phyloP scores from a whole-genome alignment of 2,888 invertebrate species.

The Dryocosmus kuriphilus region DNA sequence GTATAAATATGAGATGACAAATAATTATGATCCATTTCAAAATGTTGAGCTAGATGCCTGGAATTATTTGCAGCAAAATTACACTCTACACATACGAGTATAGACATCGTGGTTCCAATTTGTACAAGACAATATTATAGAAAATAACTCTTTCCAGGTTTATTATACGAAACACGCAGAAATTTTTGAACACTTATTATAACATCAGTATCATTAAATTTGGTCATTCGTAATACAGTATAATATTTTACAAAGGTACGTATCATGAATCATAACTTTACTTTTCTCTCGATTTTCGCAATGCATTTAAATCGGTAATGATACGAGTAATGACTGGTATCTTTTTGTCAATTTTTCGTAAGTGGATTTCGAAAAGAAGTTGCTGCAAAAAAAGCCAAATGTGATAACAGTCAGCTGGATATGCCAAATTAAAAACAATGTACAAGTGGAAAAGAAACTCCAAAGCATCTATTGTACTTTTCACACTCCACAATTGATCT shows the following conservation, averaged over 20 bases:
- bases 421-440: conserved; percentile 41
- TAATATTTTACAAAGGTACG: too few relatives aligned
- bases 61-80: not conserved
- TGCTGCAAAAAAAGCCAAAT: conserved; percentile 45
- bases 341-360: conserved; percentile 30
- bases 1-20: not conserved
- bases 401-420: conserved; percentile 44
- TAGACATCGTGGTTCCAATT: not conserved
- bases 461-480: conserved; percentile 19
- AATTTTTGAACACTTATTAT: not conserved
- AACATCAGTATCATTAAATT: not conserved
- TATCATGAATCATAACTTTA: not conserved
- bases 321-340: not conserved
- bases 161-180: too few relatives aligned
- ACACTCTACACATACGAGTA: not conserved
- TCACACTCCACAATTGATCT: conserved; percentile 41
- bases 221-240: too few relatives aligned
- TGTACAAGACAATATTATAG: too few relatives aligned
- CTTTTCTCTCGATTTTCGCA: not conserved
- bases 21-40: too few relatives aligned
- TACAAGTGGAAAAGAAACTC: conserved; percentile 43
- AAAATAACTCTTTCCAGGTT: too few relatives aligned
- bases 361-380: conserved; percentile 35
- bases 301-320: not conserved
- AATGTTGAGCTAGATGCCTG: too few relatives aligned